Conservation (phyloP, 2,113 vertebrate genomes). For the Oryzias melastigma region DNA sequence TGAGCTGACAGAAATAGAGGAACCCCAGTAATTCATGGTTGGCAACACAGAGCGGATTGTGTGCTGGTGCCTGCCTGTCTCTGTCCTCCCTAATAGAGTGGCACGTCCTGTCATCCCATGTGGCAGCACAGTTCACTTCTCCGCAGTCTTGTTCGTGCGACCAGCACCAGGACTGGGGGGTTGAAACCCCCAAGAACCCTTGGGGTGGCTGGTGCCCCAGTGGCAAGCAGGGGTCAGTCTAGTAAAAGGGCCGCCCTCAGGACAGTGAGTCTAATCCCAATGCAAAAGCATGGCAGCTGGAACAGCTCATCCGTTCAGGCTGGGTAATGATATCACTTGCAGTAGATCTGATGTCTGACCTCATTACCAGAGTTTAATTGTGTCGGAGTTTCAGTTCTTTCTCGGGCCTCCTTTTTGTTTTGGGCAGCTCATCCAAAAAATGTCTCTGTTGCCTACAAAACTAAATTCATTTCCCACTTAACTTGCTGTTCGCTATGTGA, state of each 20-base stretch:
- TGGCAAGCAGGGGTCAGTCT: constrained; percentile 70
- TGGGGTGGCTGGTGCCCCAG: constrained; percentile 60
- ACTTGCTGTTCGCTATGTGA: constrained; percentile 70
- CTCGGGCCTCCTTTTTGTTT: constrained; percentile 89
- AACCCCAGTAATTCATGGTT: constrained; percentile 65
- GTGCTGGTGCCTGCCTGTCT: constrained; percentile 79
- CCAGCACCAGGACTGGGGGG: constrained; percentile 63
- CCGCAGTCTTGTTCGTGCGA: constrained; percentile 66
- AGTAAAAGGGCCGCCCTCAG: constrained; percentile 67
- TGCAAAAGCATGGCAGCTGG: constrained; percentile 84
- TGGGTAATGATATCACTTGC: constrained; percentile 97
- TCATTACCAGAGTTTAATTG: constrained; percentile 99
- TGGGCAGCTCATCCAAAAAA: constrained; percentile 89
- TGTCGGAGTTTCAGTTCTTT: constrained; percentile 92
- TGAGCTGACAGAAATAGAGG: constrained; percentile 76
- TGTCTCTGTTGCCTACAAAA: constrained; percentile 83
- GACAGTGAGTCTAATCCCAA: constrained; percentile 76
- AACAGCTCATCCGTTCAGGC: constrained; percentile 83
- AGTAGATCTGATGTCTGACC: constrained; percentile 97
- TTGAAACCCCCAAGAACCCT: constrained; percentile 48
- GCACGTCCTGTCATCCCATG: constrained; percentile 71
- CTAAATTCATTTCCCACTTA: constrained; percentile 85
- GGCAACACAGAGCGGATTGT: constrained; percentile 71
- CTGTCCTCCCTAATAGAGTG: constrained; percentile 65
- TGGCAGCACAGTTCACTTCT: constrained; percentile 75